Base-by-base conservation (phyloP, 1,140 invertebrate genomes). In the Temnothorax nylanderi region DNA sequence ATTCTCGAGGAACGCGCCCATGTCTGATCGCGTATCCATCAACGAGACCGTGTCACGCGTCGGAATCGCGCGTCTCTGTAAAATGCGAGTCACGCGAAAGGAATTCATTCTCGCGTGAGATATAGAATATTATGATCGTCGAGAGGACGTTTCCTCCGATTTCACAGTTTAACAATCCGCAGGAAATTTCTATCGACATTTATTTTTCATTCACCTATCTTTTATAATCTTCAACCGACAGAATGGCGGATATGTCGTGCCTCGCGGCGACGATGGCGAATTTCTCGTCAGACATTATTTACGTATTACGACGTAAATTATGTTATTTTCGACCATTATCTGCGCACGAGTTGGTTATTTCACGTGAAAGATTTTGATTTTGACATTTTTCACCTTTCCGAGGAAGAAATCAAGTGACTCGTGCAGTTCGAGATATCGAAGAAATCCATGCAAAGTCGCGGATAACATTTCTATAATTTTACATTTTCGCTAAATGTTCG, bases 1-100 rank as follows among this genome's bases (percentile, higher is more conserved):
- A n/a, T 65, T 90, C 6, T 90, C 89, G 13, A 78, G 18, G 44
- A 91, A 84, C 0, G 62, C 26, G 4, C 26, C 85, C 89, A 90
- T 90, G 1, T 21, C 37, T 34, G 26, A 41, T 56, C 6, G 62
- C 34, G 13, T n/a, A 11, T 2, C 3, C 32, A 67, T 26, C 26
- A 56, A 71, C 10, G 13, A 32, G 51, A 56, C 21, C 3, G 26
- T 26, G 26, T 37, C 34, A 32, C 13, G 21, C 16, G 21, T 10
- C 5, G 26, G 16, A 64, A 13, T 69, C 13, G 26, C 11, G 18
- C 32, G 32, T 18, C 37, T 72, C 34, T 82, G 21, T 32, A 13
- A 56, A 18, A 26, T 16, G 18, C 11, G 6, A n/a, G 16, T 0
- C 51, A 54, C 51, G 51, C 16, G 34, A 4, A 47, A 78, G 18